phyloP scores from a whole-genome alignment of 2,888 invertebrate genomes.

The Endotricha flammealis region DNA sequence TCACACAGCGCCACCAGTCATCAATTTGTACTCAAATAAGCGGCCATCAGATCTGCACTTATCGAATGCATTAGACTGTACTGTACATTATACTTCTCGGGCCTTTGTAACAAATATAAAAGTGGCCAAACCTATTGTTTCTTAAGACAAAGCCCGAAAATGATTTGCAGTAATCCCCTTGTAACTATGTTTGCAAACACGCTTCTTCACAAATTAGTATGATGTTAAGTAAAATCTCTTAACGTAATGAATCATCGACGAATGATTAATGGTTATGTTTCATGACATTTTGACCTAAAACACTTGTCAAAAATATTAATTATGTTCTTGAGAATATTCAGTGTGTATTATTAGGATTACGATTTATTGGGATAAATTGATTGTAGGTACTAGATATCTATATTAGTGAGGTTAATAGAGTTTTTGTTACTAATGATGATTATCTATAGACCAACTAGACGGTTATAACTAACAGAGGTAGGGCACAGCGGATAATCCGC shows the following conservation, averaged over 20 bases:
- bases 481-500: too few species aligned
- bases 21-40: too few species aligned
- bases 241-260: conserved; percentile 11
- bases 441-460: too few species aligned
- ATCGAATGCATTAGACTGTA: too few species aligned
- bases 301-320: conserved; percentile 16
- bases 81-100: too few species aligned
- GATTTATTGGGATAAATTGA: too few species aligned
- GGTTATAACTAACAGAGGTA: too few species aligned
- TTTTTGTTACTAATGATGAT: too few species aligned
- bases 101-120: background rate
- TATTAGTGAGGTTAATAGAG: too few species aligned
- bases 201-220: background rate
- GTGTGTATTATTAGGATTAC: background rate
- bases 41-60: too few species aligned
- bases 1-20: too few species aligned
- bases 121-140: background rate
- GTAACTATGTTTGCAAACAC: background rate
- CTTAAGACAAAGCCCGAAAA: background rate
- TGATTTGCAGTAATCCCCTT: background rate
- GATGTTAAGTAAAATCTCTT: conserved; percentile 1
- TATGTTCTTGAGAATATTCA: conserved; percentile 8
- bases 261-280: conserved; percentile 12
- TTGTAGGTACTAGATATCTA: too few species aligned
- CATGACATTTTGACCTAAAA: conserved; percentile 10